Base-by-base conservation (phyloP, 2,888 invertebrate species). In the Trissolcus brochymenae region DNA sequence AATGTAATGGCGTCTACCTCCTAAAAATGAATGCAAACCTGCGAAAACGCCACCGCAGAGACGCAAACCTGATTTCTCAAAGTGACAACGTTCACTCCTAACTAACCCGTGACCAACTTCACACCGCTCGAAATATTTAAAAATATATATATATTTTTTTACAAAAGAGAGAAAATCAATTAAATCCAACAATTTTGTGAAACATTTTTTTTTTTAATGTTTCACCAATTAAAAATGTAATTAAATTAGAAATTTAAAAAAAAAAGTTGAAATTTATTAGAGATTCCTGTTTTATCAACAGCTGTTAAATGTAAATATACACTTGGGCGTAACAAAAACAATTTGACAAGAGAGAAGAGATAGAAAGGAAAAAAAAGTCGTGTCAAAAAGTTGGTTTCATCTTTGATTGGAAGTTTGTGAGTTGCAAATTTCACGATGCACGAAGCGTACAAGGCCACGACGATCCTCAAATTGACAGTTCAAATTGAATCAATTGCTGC, bases 401-500 rank as follows among this genome's bases (percentile, higher is more conserved):
- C 2, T 19, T 19, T 19, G 19, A 14, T 46, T 1, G 46, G 14
- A n/a, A 1, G 14, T 2, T 46, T 16, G 6, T 46, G 6, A 3
- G 14, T 46, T 14, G 14, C 43, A 4, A 35, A 54, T 29, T 51
- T 76, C 73, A 84, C 87, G 84, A 96, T 96, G 95, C 95, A 96
- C 84, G 95, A 96, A 88, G 96, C 97, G 0, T 98, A 96, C 86
- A 94, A 94, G 87, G 92, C 94, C 78, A 92, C 93, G 49, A 93
- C 95, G 80, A 91, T 98, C 82, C 92, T 97, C 76, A 97, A 95
- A 89, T 91, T 96, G 79, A 94, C 95, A 4, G 93, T 95, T 60
- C 96, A 96, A 89, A 97, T 98, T 80, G 98, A 98, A 90, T 94
- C 96, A 17, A 95, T 98, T 82, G 94, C 97, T 78, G 97, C 97